These are phyloP conservation scores for Corythaixoides concolor DNA, from an alignment of 2,113 vertebrate genomes.

Conservation along the genomic window DNA sequence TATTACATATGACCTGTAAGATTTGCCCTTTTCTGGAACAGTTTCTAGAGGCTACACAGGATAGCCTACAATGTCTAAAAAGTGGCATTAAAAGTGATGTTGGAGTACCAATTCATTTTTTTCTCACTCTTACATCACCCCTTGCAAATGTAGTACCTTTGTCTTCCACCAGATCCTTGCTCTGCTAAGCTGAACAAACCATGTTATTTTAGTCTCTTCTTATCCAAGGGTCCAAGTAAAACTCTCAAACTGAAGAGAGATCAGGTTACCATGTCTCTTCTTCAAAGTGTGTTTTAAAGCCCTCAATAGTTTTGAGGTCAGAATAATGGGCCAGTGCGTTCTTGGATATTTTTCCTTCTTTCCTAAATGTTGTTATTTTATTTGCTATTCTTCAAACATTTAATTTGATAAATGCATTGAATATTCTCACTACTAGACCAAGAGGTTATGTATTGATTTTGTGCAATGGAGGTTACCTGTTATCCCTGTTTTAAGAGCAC, in stretches of 20 bases:
- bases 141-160: background rate
- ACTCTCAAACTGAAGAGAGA: background rate
- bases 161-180: background rate
- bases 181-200: background rate
- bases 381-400: background rate
- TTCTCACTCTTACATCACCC: background rate
- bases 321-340: background rate
- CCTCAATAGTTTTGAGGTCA: background rate
- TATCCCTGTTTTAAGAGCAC: background rate
- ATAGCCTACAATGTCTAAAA: background rate
- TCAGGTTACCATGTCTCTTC: rapidly evolving
- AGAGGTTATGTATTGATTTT: background rate
- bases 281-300: background rate
- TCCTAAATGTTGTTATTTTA: background rate
- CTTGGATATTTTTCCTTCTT: background rate
- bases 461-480: background rate
- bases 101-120: background rate
- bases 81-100: background rate
- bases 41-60: background rate
- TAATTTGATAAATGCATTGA: background rate
- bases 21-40: background rate
- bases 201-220: background rate
- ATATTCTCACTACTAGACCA: background rate
- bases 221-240: background rate
- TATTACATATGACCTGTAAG: background rate